Evolutionary conservation across 2,113 vertebrate genomes (phyloP).

Genomic region (Oceanites oceanicus): DNA sequence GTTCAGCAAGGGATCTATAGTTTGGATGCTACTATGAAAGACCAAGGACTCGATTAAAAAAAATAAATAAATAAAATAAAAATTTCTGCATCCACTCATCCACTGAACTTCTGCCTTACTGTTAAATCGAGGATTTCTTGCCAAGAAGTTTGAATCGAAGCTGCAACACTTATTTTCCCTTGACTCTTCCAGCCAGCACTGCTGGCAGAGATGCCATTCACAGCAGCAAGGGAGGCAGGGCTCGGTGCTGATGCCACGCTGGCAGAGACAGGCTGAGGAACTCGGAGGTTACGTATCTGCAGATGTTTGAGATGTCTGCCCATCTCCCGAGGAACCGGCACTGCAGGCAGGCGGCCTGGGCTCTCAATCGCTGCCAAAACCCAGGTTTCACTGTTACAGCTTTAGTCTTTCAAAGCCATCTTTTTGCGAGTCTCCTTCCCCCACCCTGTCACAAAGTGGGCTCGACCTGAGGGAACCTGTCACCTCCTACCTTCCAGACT

Average conservation of each 20-base stretch:
- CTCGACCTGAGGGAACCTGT: neutral
- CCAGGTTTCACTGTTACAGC: accelerated
- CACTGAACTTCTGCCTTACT: neutral
- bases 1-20: neutral
- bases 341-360: neutral
- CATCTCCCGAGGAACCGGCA: neutral
- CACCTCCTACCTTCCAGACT: slow-evolving; percentile 93
- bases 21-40: neutral
- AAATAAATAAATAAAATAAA: neutral
- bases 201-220: neutral
- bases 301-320: neutral
- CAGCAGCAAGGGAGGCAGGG: neutral
- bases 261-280: neutral
- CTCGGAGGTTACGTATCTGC: accelerated
- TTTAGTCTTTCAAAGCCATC: neutral
- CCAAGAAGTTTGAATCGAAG: neutral
- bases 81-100: neutral
- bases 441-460: neutral
- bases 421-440: neutral
- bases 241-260: neutral
- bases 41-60: neutral
- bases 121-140: neutral
- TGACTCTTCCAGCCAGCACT: neutral
- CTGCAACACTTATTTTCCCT: neutral
- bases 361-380: neutral